A percentile compares a stretch with the other conserved stretches of the same genome.
These are phyloP conservation scores for Tragopan temminckii DNA, from an alignment of 2,797 vertebrate genomes.

Conservation along the genomic window DNA sequence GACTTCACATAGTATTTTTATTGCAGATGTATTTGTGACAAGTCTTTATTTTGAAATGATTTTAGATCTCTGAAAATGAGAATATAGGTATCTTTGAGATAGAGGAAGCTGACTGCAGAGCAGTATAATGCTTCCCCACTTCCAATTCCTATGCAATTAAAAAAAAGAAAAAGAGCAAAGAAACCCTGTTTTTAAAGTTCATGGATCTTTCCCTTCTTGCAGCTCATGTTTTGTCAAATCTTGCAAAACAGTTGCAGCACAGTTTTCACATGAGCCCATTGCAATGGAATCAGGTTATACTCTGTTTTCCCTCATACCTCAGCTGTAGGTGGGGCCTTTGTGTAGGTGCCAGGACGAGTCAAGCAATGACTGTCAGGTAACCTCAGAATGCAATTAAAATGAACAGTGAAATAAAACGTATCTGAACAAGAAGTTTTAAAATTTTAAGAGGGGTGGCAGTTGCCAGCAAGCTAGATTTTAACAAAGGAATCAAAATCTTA, in stretches of 20 bases:
- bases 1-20: not conserved
- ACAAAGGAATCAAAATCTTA: not conserved
- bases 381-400: slow-evolving; percentile 66
- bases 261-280: slow-evolving; percentile 11
- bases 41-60: not conserved
- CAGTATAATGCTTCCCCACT: fast-evolving
- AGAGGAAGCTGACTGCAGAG: not conserved
- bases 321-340: slow-evolving; percentile 49
- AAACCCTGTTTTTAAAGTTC: not conserved
- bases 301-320: slow-evolving; percentile 52
- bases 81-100: not conserved
- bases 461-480: slow-evolving; percentile 50
- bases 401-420: slow-evolving; percentile 54
- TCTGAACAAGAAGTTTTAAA: slow-evolving; percentile 57
- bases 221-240: not conserved
- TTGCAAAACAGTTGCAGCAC: not conserved
- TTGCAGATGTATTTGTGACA: not conserved
- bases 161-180: not conserved
- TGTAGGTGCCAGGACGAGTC: slow-evolving; percentile 62
- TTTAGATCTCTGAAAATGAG: not conserved
- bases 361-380: slow-evolving; percentile 65
- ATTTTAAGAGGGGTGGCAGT: slow-evolving; percentile 3
- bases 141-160: not conserved
- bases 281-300: not conserved
- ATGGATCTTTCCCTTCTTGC: not conserved